Evolutionary conservation across 2,113 vertebrate species (phyloP).

Genomic region (Reinhardtius hippoglossoides): DNA sequence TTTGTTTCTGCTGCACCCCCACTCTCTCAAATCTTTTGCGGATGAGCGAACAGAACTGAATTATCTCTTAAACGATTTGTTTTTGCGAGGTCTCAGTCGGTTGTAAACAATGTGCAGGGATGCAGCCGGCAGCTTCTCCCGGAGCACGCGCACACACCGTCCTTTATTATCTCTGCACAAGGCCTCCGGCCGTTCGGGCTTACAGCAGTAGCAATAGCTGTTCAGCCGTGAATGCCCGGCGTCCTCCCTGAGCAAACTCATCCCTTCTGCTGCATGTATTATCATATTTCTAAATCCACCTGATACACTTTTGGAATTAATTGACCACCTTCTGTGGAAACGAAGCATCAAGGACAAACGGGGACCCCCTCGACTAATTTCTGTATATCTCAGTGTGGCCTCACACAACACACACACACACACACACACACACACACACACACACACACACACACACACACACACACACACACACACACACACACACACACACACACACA

Average conservation of each 20-base stretch:
- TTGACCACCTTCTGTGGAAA: conserved; percentile 57
- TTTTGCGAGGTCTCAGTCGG: not conserved
- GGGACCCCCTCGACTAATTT: conserved; percentile 39
- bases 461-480: no score
- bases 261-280: conserved; percentile 51
- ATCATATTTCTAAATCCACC: conserved; percentile 61
- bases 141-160: conserved; percentile 8
- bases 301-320: conserved; percentile 59
- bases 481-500: not conserved
- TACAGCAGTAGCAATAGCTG: conserved; percentile 26
- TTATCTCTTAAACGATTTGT: not conserved
- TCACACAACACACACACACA: not conserved
- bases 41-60: not conserved
- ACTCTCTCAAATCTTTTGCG: not conserved
- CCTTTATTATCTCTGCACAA: conserved; percentile 48
- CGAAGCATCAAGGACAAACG: conserved; percentile 56
- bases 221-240: conserved; percentile 34
- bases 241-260: conserved; percentile 41
- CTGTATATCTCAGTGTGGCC: not conserved
- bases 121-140: conserved; percentile 16
- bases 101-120: not conserved
- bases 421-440: not conserved
- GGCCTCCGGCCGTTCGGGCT: conserved; percentile 20
- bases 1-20: not conserved
- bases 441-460: no score